Conservation (phyloP, 2,888 invertebrate genomes). For the Omphaloscelis lunosa region DNA sequence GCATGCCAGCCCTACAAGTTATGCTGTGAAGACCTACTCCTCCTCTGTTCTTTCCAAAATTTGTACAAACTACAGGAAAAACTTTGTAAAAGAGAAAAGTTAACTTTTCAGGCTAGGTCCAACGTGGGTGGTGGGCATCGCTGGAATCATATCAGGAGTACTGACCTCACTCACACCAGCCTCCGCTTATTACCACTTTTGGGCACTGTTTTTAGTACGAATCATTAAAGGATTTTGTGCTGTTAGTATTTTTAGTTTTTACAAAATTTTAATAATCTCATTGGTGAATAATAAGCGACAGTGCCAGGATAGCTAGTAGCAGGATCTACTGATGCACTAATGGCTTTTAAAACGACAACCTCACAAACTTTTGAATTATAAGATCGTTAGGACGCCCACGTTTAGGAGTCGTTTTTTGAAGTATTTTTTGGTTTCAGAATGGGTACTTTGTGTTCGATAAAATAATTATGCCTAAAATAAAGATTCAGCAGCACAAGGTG, state of each 20-base stretch:
- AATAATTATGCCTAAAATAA: not conserved
- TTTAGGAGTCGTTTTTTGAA: not conserved
- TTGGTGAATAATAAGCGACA: not conserved
- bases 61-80: not conserved
- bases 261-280: no score
- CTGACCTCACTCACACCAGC: slow-evolving; percentile 83
- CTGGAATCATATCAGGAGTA: slow-evolving; percentile 82
- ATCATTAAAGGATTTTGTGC: slow-evolving; percentile 85
- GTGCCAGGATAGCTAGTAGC: not conserved
- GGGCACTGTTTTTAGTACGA: slow-evolving; percentile 82
- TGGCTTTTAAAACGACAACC: not conserved
- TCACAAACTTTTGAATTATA: not conserved
- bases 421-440: not conserved
- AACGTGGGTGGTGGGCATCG: slow-evolving; percentile 84
- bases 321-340: not conserved
- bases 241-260: slow-evolving; percentile 74
- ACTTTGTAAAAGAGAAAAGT: not conserved
- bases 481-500: slow-evolving; percentile 5
- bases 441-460: not conserved
- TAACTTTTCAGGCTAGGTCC: slow-evolving; percentile 80
- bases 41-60: not conserved
- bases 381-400: no score
- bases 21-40: not conserved
- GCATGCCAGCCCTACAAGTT: not conserved
- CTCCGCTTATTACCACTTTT: slow-evolving; percentile 81